Conservation (phyloP, 2,113 vertebrate genomes). For the Micronycteris hirsuta region DNA sequence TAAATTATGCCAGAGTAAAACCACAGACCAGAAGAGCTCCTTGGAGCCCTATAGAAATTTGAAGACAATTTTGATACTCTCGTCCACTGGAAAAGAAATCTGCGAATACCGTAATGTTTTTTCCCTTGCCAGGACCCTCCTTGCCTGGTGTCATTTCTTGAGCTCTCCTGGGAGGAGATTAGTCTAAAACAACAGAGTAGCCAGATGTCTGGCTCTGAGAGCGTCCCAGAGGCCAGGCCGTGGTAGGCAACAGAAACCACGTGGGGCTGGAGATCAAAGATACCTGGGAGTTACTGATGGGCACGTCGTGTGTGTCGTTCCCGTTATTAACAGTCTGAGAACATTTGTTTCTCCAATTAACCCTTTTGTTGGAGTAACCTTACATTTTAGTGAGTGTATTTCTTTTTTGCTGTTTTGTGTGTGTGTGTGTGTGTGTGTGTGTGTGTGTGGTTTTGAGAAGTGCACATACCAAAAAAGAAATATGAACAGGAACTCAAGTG, state of each 20-base stretch:
- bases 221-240: slow-evolving; percentile 95
- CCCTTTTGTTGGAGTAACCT: slow-evolving; percentile 92
- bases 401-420: slow-evolving; percentile 58
- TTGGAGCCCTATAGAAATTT: slow-evolving; percentile 89
- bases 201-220: slow-evolving; percentile 99
- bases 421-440: too few species aligned
- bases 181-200: slow-evolving; percentile 99
- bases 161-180: slow-evolving; percentile 95
- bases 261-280: slow-evolving; percentile 98
- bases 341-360: slow-evolving; percentile 99
- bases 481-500: not conserved
- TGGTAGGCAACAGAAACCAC: slow-evolving; percentile 91
- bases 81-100: slow-evolving; percentile 89
- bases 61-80: slow-evolving; percentile 91
- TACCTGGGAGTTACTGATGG: slow-evolving; percentile 99
- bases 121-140: slow-evolving; percentile 98
- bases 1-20: slow-evolving; percentile 48
- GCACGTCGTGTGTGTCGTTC: slow-evolving; percentile 96
- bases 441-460: slow-evolving; percentile 18
- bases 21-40: slow-evolving; percentile 66
- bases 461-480: not conserved
- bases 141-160: slow-evolving; percentile 95
- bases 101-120: slow-evolving; percentile 87
- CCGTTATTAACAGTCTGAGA: slow-evolving; percentile 98
- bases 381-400: slow-evolving; percentile 81